These are phyloP conservation scores for Iselma pallidipennis DNA, from an alignment of 2,888 invertebrate species.

Conservation along the genomic window DNA sequence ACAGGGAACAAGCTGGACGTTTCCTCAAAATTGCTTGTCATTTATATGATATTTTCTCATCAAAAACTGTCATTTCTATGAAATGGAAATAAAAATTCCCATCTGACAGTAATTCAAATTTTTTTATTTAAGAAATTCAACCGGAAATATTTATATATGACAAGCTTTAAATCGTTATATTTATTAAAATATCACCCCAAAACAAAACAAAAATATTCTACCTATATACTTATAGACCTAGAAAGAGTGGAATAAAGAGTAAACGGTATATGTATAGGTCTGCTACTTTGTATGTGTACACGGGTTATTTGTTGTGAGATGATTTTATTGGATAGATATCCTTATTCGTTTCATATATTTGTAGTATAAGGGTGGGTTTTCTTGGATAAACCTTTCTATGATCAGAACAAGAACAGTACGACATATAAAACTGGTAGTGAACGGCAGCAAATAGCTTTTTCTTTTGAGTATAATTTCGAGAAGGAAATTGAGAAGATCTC, in stretches of 20 bases:
- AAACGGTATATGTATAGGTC: no score
- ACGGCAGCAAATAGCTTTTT: constrained; percentile 50
- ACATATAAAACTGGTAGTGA: constrained; percentile 41
- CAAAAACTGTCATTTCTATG: neutral
- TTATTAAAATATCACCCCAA: neutral
- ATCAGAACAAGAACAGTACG: constrained; percentile 25
- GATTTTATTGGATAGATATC: no score
- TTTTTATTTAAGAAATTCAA: neutral
- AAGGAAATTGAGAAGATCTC: constrained; percentile 58
- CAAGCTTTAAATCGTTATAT: neutral
- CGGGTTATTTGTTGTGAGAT: no score
- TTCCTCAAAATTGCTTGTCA: neutral
- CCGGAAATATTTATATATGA: neutral
- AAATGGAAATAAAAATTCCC: neutral
- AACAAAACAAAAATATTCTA: no score
- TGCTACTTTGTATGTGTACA: neutral
- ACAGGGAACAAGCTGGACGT: neutral
- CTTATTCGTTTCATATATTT: no score
- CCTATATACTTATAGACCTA: no score
- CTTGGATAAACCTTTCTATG: neutral
- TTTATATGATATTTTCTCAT: neutral
- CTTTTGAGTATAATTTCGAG: constrained; percentile 55
- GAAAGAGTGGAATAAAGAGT: no score
- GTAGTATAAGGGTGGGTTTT: neutral
- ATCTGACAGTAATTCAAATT: neutral